Conservation (phyloP, 2,888 invertebrate genomes). For the Sisyra terminalis region DNA sequence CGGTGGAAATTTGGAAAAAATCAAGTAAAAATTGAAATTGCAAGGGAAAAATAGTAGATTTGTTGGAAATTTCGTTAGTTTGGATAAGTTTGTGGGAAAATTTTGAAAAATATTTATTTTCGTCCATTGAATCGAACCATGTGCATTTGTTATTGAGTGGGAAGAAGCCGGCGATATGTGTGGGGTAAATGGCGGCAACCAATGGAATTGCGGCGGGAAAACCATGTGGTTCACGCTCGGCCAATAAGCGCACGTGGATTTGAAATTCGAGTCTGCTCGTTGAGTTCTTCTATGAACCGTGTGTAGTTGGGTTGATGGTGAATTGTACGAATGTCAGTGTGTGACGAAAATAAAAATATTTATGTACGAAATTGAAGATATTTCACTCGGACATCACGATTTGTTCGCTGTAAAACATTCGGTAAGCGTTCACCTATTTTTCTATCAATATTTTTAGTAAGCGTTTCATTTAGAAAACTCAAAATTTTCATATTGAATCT, state of each 20-base stretch:
- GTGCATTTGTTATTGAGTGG: slow-evolving; percentile 7
- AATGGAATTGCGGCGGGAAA: slow-evolving; percentile 25
- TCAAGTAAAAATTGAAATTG: too few species aligned
- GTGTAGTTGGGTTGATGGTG: slow-evolving; percentile 23
- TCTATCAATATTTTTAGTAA: slow-evolving; percentile 15
- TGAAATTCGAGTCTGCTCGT: slow-evolving; percentile 29
- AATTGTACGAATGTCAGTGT: slow-evolving; percentile 26
- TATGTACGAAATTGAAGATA: slow-evolving; percentile 56
- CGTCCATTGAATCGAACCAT: slow-evolving; percentile 2
- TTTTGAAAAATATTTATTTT: too few species aligned
- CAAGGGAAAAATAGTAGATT: too few species aligned
- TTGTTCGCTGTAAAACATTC: slow-evolving; percentile 46
- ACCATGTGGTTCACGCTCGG: slow-evolving; percentile 21
- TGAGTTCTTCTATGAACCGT: slow-evolving; percentile 26
- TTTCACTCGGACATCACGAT: slow-evolving; percentile 47
- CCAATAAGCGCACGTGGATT: slow-evolving; percentile 25
- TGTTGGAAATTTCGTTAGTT: too few species aligned
- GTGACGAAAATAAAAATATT: slow-evolving; percentile 21
- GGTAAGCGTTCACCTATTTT: slow-evolving; percentile 35
- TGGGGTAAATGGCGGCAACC: slow-evolving; percentile 15
- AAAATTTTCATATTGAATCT: slow-evolving; percentile 14
- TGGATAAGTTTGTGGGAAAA: too few species aligned
- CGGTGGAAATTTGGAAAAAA: too few species aligned
- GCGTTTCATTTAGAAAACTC: slow-evolving; percentile 23
- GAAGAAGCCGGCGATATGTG: slow-evolving; percentile 4